phyloP scores from a whole-genome alignment of 1,140 invertebrate species.

The Philotrypesis tridentata region DNA sequence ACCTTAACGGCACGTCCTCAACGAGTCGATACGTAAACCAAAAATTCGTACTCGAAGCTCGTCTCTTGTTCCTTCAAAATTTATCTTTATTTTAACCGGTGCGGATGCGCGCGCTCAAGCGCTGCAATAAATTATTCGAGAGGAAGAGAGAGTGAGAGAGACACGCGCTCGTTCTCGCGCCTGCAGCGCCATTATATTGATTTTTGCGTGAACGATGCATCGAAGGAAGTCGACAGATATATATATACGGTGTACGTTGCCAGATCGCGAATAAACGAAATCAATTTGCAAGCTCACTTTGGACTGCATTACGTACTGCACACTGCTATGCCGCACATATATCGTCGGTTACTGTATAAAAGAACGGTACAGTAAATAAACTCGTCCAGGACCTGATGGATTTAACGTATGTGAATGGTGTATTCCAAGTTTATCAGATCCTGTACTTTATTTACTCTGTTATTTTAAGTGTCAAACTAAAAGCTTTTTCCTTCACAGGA shows the following conservation, averaged over 20 bases:
- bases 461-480: no score
- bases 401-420: no score
- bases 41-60: background rate
- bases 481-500: no score
- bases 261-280: constrained; percentile 32
- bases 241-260: background rate
- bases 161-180: background rate
- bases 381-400: no score
- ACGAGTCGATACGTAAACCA: no score
- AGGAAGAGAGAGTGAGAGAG: background rate
- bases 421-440: no score
- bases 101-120: constrained; percentile 1
- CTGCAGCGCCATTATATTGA: constrained; percentile 33
- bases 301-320: no score
- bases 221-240: background rate
- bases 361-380: no score
- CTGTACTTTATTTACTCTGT: no score
- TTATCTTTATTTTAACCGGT: constrained; percentile 31
- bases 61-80: background rate
- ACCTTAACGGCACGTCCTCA: no score
- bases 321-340: background rate
- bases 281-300: constrained; percentile 13
- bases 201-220: constrained; percentile 22
- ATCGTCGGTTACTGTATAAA: no score
- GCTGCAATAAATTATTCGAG: constrained; percentile 42